Conservation (phyloP, 1,140 invertebrate genomes). For the Psix sp. region DNA sequence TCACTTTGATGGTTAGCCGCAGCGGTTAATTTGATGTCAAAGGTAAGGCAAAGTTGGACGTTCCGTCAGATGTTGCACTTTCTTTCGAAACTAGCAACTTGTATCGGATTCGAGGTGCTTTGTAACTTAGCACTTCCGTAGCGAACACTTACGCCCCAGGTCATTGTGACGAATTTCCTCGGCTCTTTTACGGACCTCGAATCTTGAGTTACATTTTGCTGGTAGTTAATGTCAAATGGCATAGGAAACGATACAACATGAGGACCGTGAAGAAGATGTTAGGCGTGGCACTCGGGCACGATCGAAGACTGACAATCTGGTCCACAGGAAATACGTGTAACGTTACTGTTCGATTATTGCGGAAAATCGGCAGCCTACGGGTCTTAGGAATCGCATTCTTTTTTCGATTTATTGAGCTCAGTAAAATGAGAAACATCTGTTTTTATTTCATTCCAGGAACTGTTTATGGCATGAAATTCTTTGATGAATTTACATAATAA, state of each 20-base stretch:
- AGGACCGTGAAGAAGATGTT: constrained; percentile 55
- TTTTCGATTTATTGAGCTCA: constrained; percentile 19
- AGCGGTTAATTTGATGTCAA: constrained; percentile 24
- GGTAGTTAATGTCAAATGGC: constrained; percentile 60
- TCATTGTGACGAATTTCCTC: constrained; percentile 69
- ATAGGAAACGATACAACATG: constrained; percentile 65
- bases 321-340: constrained; percentile 57
- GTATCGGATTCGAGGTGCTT: constrained; percentile 38
- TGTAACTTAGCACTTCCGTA: constrained; percentile 68
- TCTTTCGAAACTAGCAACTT: constrained; percentile 47
- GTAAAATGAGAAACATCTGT: constrained; percentile 42
- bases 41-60: constrained; percentile 13
- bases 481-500: no score
- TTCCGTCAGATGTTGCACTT: constrained; percentile 49
- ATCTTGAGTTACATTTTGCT: constrained; percentile 63
- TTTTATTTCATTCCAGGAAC: constrained; percentile 4
- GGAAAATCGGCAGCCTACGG: constrained; percentile 55
- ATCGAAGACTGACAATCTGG: constrained; percentile 46
- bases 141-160: constrained; percentile 60
- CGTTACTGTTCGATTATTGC: constrained; percentile 60
- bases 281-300: constrained; percentile 46
- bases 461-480: no score
- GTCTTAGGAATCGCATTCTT: constrained; percentile 12
- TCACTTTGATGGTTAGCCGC: constrained; percentile 50
- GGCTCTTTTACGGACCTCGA: constrained; percentile 55